Percentiles rank a stretch among this genome's conserved stretches.
Conservation (phyloP, 53 echinoderm and acorn worm species). For the Astropecten irregularis region DNA sequence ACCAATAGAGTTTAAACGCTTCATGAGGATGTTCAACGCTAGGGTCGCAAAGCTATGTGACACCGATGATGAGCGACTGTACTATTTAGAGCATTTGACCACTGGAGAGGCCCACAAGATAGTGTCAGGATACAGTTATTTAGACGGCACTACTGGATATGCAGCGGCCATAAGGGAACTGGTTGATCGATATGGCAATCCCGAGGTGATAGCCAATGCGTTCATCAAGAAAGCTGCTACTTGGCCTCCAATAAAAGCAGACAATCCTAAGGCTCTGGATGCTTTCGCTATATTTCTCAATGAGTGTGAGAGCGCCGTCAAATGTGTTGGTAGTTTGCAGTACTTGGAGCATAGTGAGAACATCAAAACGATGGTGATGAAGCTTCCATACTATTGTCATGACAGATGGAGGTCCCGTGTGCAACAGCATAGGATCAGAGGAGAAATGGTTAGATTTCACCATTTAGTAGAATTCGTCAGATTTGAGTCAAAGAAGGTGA, state of each 20-base stretch:
- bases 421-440: not conserved
- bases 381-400: slow-evolving; percentile 51
- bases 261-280: slow-evolving; percentile 50
- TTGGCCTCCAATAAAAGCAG: slow-evolving; percentile 63
- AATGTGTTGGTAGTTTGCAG: slow-evolving; percentile 27
- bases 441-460: slow-evolving; percentile 4
- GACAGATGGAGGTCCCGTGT: slow-evolving; percentile 60
- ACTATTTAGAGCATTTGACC: slow-evolving; percentile 71
- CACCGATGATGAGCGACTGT: slow-evolving; percentile 59
- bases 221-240: slow-evolving; percentile 31
- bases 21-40: slow-evolving; percentile 29
- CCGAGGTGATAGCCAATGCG: slow-evolving; percentile 40
- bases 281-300: slow-evolving; percentile 59
- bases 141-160: slow-evolving; percentile 20
- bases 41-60: slow-evolving; percentile 11
- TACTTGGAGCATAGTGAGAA: slow-evolving; percentile 53
- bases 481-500: slow-evolving; percentile 6
- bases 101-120: slow-evolving; percentile 54
- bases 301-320: slow-evolving; percentile 8
- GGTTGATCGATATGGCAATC: slow-evolving; percentile 57
- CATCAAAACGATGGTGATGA: slow-evolving; percentile 56
- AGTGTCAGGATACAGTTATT: slow-evolving; percentile 63
- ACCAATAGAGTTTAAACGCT: slow-evolving; percentile 12
- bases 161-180: slow-evolving; percentile 25
- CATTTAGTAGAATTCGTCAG: slow-evolving; percentile 23